Evolutionary conservation across 2,888 invertebrate genomes (phyloP), one percentile per base, ranked within the genome.

Genomic region (Electrophaes corylata): DNA sequence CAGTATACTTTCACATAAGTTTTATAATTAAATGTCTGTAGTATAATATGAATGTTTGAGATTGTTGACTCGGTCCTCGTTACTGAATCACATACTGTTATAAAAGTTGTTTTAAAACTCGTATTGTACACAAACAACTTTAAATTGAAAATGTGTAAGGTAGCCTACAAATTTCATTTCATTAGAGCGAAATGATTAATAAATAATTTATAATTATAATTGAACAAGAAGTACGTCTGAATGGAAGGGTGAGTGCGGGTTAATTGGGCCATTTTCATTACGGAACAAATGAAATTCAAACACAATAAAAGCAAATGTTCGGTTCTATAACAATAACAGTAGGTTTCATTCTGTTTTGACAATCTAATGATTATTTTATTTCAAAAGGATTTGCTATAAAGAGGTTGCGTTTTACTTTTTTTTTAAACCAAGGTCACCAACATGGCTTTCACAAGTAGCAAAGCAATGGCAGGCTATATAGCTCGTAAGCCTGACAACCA

Each of bases 261-360:
- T 71, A 76, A 76, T 71, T 67, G 70, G 68, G 45, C 66, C 63
- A 71, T 73, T 76, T 59, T 62, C 65, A 64, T 65, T 65, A 60
- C 56, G 52, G 58, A 57, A 67, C 60, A 67, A 67, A 67, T 65
- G 65, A 67, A 67, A 65, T 65, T 64, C 65, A 64, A 65, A 65
- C 62, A 64, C 59, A 64, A 64, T 67, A 64, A 67, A 67, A 64
- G 39, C 47, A 37, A 67, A 67, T 57, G 65, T 63, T 61, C 57
- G 47, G 44, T 47, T 60, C 53, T 56, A 55, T 62, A 59, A 64
- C 64, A 57, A 61, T 50, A 61, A 57, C 60, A 29, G 33, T 50
- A 37, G 57, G 49, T 44, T 48, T 37, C 29, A 40, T 11, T 47
- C 53, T 29, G 47, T 33, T 44, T 26, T 40, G 35, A 44, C 44